These are phyloP conservation scores for Montipora cactus DNA, from an alignment of 64 coral and sea anemone genomes.

Conservation along the genomic window DNA sequence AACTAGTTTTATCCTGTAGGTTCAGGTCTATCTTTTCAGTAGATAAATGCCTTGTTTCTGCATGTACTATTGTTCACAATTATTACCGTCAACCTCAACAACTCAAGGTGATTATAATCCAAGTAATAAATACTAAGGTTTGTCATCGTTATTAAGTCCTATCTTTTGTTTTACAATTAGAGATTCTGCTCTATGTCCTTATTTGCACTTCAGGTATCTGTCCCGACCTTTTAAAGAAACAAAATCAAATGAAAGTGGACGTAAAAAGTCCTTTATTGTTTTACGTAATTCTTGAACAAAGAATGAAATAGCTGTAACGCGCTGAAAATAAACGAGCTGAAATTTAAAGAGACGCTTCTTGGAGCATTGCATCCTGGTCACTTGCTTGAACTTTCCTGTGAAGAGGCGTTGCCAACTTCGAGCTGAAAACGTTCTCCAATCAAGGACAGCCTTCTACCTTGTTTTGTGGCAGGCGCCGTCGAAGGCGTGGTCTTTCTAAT, in stretches of 20 bases:
- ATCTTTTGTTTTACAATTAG: too few species aligned
- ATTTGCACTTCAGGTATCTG: too few species aligned
- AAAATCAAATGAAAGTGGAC: neutral
- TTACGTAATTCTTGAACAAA: neutral
- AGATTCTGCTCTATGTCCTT: too few species aligned
- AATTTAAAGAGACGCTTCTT: neutral
- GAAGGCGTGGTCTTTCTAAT: neutral
- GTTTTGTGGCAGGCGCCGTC: neutral
- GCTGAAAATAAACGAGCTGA: neutral
- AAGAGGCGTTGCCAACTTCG: neutral
- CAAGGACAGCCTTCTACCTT: slow-evolving; percentile 36
- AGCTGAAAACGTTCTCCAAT: slow-evolving; percentile 49
- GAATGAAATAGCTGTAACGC: neutral
- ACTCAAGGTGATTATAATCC: too few species aligned
- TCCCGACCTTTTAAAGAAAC: too few species aligned
- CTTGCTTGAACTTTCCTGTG: neutral
- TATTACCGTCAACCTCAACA: too few species aligned
- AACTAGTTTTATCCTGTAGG: too few species aligned
- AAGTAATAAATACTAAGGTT: too few species aligned
- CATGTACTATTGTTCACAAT: too few species aligned
- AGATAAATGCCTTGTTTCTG: too few species aligned
- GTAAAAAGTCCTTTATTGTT: neutral
- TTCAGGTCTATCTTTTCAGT: too few species aligned
- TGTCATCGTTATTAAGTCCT: too few species aligned
- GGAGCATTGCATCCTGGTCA: neutral